A percentile compares a stretch with the other conserved stretches of the same genome.
These are phyloP conservation scores for Philhelius pedissequus DNA, from an alignment of 2,888 invertebrate species.

Conservation along the genomic window DNA sequence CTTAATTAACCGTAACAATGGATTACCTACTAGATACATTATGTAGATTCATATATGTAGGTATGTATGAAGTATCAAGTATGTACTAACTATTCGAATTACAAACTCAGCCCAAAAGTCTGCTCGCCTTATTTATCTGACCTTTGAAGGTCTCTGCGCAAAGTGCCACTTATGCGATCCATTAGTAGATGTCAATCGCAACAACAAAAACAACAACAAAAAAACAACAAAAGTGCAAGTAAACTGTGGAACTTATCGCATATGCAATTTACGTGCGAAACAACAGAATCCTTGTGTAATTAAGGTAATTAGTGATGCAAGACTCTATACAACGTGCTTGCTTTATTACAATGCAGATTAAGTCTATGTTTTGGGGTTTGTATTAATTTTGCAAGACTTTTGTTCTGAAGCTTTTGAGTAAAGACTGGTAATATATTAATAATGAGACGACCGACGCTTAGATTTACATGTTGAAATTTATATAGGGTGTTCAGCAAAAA, in stretches of 20 bases:
- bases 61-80: too few species aligned
- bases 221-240: constrained; percentile 28
- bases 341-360: constrained; percentile 16
- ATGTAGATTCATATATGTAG: too few species aligned
- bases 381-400: background rate
- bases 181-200: constrained; percentile 15
- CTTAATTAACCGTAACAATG: constrained; percentile 62
- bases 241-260: constrained; percentile 32
- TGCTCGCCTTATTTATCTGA: background rate
- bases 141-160: constrained; percentile 47
- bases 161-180: constrained; percentile 5
- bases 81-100: too few species aligned
- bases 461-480: background rate
- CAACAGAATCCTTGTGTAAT: constrained; percentile 2
- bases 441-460: background rate
- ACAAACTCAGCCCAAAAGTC: background rate
- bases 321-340: background rate
- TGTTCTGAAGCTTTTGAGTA: background rate
- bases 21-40: background rate
- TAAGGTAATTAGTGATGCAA: constrained; percentile 15
- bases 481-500: background rate
- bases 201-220: background rate
- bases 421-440: background rate
- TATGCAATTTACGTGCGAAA: constrained; percentile 10
- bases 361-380: background rate